Percentiles rank a stretch among this genome's conserved stretches.
phyloP scores from a whole-genome alignment of 2,888 invertebrate species.

The Lasioglossum pauxillum region DNA sequence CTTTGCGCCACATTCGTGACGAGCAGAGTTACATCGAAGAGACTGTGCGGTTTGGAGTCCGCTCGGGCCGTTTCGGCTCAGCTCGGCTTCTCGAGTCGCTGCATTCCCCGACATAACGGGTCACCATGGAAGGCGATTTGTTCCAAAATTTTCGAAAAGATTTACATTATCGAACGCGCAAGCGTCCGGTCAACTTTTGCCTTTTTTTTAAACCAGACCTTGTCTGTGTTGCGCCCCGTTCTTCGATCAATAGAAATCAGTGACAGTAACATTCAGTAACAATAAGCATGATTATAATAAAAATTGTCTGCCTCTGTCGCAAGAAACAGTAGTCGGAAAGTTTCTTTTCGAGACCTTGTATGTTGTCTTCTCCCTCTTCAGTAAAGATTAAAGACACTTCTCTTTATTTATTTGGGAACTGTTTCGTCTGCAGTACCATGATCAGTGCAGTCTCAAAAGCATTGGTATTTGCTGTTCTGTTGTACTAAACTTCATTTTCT shows the following conservation, averaged over 20 bases:
- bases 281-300: not conserved
- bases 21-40: conserved; percentile 60
- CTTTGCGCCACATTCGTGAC: conserved; percentile 57
- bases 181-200: not conserved
- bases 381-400: conserved; percentile 44
- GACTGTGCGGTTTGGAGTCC: conserved; percentile 40
- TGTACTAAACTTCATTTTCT: conserved; percentile 89
- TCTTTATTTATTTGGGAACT: no score
- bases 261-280: conserved; percentile 22
- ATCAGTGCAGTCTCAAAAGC: no score
- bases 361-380: conserved; percentile 75
- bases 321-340: not conserved
- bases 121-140: conserved; percentile 43
- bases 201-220: not conserved
- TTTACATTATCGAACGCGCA: not conserved
- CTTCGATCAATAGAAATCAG: not conserved
- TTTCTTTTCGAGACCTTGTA: conserved; percentile 64
- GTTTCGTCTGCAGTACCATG: no score
- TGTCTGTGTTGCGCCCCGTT: not conserved
- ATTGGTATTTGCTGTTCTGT: no score
- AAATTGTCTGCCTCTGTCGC: not conserved
- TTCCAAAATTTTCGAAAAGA: conserved; percentile 62
- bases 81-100: conserved; percentile 49
- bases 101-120: conserved; percentile 79
- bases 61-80: not conserved